These are phyloP conservation scores for Leguminivora glycinivorella DNA, from an alignment of 1,140 invertebrate species.

Conservation along the genomic window DNA sequence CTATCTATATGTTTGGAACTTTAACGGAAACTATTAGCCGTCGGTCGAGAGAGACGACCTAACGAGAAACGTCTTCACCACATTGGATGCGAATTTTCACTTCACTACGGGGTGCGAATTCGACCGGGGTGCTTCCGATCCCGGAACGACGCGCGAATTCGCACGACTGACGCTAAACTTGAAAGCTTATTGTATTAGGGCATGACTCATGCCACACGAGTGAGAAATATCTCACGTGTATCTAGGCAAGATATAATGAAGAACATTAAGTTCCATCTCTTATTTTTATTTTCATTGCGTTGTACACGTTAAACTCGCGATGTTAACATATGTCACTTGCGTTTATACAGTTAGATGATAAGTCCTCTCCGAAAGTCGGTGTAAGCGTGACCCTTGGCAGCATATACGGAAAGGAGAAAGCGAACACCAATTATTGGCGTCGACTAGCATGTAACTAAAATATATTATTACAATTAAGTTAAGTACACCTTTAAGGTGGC, in stretches of 20 bases:
- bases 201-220: no score
- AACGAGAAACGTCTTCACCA: not conserved
- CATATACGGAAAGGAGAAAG: constrained; percentile 9
- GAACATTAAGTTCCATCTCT: not conserved
- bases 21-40: not conserved
- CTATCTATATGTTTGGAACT: not conserved
- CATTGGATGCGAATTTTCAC: no score
- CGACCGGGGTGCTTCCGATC: no score
- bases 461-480: constrained; percentile 24
- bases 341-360: constrained; percentile 15
- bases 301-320: not conserved
- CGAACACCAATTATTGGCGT: constrained; percentile 13
- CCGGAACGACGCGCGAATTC: no score
- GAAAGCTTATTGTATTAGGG: not conserved
- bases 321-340: constrained; percentile 14
- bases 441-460: constrained; percentile 17
- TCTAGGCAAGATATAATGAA: not conserved
- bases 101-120: no score
- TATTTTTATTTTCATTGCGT: not conserved
- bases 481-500: constrained; percentile 22
- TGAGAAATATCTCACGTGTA: not conserved
- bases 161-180: not conserved
- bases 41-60: not conserved
- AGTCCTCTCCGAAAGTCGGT: constrained; percentile 11
- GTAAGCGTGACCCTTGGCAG: constrained; percentile 11